Evolutionary conservation across 2,888 invertebrate species (phyloP).

Genomic region (Glyphotaelius pellucidus): DNA sequence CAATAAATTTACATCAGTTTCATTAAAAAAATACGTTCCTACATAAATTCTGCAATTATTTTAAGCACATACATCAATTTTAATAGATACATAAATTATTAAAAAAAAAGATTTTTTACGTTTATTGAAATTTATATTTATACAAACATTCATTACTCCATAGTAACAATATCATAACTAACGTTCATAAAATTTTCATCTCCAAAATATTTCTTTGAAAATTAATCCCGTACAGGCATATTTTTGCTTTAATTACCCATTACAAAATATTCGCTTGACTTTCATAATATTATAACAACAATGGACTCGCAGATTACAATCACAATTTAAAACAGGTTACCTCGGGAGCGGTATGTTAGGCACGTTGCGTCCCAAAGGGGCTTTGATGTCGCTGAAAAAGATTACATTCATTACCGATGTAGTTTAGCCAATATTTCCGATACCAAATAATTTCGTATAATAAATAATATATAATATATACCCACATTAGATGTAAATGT

Average conservation of each 20-base stretch:
- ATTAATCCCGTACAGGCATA: background rate
- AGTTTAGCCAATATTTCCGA: background rate
- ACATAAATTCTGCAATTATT: no score
- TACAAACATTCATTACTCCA: background rate
- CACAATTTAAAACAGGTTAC: conserved; percentile 22
- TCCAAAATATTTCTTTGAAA: background rate
- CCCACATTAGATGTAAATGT: no score
- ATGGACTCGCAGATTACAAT: conserved; percentile 32
- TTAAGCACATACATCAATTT: no score
- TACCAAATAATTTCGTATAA: background rate
- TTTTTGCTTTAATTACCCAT: background rate
- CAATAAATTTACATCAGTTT: no score
- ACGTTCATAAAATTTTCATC: background rate
- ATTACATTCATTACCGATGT: background rate
- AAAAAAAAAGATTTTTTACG: background rate
- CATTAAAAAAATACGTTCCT: no score
- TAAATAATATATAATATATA: no score
- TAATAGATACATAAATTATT: no score
- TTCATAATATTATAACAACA: conserved; percentile 11
- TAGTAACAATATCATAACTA: background rate
- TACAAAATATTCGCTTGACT: background rate
- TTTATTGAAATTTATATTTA: background rate
- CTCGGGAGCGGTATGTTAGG: conserved; percentile 11
- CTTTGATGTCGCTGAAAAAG: background rate
- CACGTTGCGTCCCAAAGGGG: background rate